Evolutionary conservation across 2,113 vertebrate species (phyloP), one percentile per base, ranked within the genome.

Genomic region (Laticauda colubrina): DNA sequence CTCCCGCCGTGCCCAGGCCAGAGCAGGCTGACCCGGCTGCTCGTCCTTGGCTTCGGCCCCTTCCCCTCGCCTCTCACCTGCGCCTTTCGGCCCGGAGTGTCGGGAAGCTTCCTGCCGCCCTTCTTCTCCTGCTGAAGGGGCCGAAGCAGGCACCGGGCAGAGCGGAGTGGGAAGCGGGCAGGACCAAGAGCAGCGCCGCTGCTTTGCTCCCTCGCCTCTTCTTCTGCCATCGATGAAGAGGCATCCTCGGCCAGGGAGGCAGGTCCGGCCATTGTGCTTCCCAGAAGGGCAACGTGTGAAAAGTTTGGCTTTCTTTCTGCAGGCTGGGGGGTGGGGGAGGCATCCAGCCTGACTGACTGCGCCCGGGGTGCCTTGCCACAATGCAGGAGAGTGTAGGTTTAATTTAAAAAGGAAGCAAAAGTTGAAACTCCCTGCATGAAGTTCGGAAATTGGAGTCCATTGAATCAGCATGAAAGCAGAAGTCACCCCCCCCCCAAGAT

Each of bases 351-450:
- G 95, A 96, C 96, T 92, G 57, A 75, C 85, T 55, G 87, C 94
- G 91, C 94, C 95, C 94, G 55, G 96, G 94, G 96, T 93, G 96
- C 93, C 95, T 10, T 92, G 95, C 95, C 95, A 95, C 91, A 96
- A 96, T 95, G 93, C 95, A 56, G 1, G 0, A 2, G 75, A 23
- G 26, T 69, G 56, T 51, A 9, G 61, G 69, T 92, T 96, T 96
- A 93, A 96, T 94, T 54, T 0, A 59, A 95, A 96, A 92, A 96
- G 96, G 96, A 97, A 97, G 94, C 95, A 95, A 21, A 94, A 92
- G 96, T 92, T 96, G 96, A 96, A 97, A 96, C 91, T 96, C 95
- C 93, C 95, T 96, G 96, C 96, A 94, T 97, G 96, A 96, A 96
- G 95, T 91, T 96, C 94, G 95, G 96, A 97, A 97, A 97, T 96